These are phyloP conservation scores for Contarinia nasturtii DNA, from an alignment of 1,140 invertebrate genomes.

Conservation along the genomic window DNA sequence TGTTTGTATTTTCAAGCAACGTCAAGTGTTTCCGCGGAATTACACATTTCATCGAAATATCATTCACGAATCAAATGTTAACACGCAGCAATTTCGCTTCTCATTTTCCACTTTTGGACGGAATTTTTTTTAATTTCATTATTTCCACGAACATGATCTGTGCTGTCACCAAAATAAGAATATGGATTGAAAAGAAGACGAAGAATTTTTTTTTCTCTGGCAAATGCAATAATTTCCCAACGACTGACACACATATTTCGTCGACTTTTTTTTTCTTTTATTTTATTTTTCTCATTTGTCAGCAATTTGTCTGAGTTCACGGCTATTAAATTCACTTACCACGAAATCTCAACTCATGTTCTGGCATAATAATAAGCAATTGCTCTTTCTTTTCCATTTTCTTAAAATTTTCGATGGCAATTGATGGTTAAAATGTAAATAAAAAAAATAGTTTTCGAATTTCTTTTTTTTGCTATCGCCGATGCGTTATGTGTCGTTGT, in stretches of 20 bases:
- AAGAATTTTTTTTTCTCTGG: background rate
- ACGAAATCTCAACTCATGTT: slow-evolving; percentile 51
- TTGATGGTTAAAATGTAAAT: background rate
- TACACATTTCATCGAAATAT: too few relatives aligned
- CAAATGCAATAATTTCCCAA: background rate
- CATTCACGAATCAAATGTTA: too few relatives aligned
- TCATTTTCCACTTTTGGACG: too few relatives aligned
- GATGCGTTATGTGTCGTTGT: too few relatives aligned
- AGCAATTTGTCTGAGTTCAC: background rate
- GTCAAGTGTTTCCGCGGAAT: too few relatives aligned
- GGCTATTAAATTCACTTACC: slow-evolving; percentile 28
- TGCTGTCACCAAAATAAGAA: too few relatives aligned
- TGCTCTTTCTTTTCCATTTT: slow-evolving; percentile 34
- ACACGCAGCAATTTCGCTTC: too few relatives aligned
- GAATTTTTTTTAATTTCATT: too few relatives aligned
- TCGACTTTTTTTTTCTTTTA: background rate
- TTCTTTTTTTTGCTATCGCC: background rate
- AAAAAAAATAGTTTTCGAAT: background rate
- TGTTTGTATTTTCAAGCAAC: too few relatives aligned
- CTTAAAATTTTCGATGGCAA: slow-evolving; percentile 3
- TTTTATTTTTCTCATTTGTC: too few relatives aligned
- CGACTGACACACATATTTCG: background rate
- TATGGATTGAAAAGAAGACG: background rate
- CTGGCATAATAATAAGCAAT: slow-evolving; percentile 49
- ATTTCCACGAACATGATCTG: too few relatives aligned